Base-by-base conservation (phyloP, 2,888 invertebrate genomes). In the Phania funesta region DNA sequence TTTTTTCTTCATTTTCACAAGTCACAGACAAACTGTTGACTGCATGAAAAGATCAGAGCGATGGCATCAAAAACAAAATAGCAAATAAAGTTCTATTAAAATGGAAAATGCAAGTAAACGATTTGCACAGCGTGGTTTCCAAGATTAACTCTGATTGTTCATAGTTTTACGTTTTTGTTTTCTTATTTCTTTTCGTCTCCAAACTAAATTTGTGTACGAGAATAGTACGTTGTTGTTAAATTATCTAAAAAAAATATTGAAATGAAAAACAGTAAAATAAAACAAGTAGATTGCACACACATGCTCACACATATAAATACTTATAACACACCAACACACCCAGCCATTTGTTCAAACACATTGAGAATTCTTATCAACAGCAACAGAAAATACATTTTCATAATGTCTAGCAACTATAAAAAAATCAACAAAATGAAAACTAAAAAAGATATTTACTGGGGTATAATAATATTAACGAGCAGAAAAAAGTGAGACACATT, bases 361-460 rank as follows among this genome's bases (percentile, higher is more conserved):
- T 18, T 18, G 35, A 11, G 18, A 64, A 65, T 67, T 76, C 68
- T 77, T 77, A 62, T 77, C 68, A 77, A 70, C 32, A 62, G 68
- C 54, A 62, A 76, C 75, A 67, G 67, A 76, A 67, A 77, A 62
- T 77, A 60, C 68, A 77, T 70, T 77, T 77, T 77, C 68, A 70
- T 77, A 77, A 77, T 68, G 76, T 77, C 54, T 62, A 70, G 68
- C 46, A 77, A 70, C 68, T 58, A 35, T 22, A 32, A 24, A 64
- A 44, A 44, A 62, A 62, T n/a, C 16, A 2, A 62, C 29, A 5
- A 62, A 44, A 44, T 29, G 29, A 18, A 11, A 18, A 38, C 29
- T 26, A 18, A 44, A 29, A 44, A 26, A 2, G 7, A 3, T 13
- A 0, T 38, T 13, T 38, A 13, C 13, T 1, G 13, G 0, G 13